Evolutionary conservation across 2,113 vertebrate genomes (phyloP).

Genomic region (Hemicordylus capensis): DNA sequence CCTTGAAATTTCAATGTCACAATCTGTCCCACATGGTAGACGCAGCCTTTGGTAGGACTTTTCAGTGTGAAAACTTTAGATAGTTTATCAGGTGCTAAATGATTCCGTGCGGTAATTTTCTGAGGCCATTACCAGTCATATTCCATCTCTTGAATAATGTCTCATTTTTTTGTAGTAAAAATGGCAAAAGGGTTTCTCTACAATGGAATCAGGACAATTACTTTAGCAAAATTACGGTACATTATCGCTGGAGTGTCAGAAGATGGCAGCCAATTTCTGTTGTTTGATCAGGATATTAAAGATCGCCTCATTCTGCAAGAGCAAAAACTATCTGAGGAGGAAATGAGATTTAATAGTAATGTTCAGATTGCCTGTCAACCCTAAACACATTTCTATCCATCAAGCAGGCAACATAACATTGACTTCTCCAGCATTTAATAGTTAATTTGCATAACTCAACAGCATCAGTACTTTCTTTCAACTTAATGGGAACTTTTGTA

Average conservation of each 20-base stretch:
- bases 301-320: slow-evolving; percentile 54
- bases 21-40: neutral
- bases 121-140: slow-evolving; percentile 41
- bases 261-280: slow-evolving; percentile 66
- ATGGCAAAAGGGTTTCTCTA: slow-evolving; percentile 33
- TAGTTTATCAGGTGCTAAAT: slow-evolving; percentile 49
- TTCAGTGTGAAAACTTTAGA: slow-evolving; percentile 34
- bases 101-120: slow-evolving; percentile 59
- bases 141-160: slow-evolving; percentile 30
- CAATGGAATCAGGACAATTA: slow-evolving; percentile 48
- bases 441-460: slow-evolving; percentile 65
- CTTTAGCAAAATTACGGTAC: slow-evolving; percentile 46
- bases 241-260: slow-evolving; percentile 55
- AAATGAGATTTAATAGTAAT: slow-evolving; percentile 72
- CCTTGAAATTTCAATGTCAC: neutral
- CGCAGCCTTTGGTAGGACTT: slow-evolving; percentile 13
- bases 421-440: slow-evolving; percentile 40
- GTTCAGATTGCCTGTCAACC: slow-evolving; percentile 74
- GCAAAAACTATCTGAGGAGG: slow-evolving; percentile 51
- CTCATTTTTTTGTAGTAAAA: slow-evolving; percentile 24
- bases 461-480: slow-evolving; percentile 16
- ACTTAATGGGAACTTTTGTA: slow-evolving; percentile 25
- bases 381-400: slow-evolving; percentile 68
- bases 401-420: slow-evolving; percentile 57
- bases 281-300: slow-evolving; percentile 66